Evolutionary conservation across 2,888 invertebrate species (phyloP).

Genomic region (Scaptomyza caliginosa): DNA sequence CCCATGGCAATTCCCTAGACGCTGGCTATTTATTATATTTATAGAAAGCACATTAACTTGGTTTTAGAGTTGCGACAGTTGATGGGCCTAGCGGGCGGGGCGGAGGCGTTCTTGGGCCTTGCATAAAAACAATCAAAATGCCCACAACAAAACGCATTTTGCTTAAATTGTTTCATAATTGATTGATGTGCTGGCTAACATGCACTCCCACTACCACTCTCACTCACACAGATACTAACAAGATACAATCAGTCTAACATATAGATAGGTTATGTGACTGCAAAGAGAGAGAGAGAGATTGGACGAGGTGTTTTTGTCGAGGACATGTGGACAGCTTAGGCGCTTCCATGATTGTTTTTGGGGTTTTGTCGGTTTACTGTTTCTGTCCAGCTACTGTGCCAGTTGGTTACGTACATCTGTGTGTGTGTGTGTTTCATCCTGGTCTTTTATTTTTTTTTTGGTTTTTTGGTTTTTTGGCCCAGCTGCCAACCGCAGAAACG

Average conservation of each 20-base stretch:
- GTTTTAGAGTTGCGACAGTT: slow-evolving; percentile 43
- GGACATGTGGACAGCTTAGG: slow-evolving; percentile 41
- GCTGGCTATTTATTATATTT: slow-evolving; percentile 58
- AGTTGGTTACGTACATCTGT: slow-evolving; percentile 2
- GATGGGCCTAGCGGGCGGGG: background rate
- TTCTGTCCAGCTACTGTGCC: background rate
- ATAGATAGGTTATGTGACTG: slow-evolving; percentile 3
- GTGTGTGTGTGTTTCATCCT: background rate
- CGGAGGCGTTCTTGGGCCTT: background rate
- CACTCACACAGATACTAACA: background rate
- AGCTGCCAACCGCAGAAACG: slow-evolving; percentile 64
- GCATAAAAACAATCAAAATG: slow-evolving; percentile 63
- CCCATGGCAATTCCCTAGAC: slow-evolving; percentile 38
- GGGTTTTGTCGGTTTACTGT: slow-evolving; percentile 2
- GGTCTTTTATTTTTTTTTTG: slow-evolving; percentile 9
- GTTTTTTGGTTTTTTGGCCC: slow-evolving; percentile 38
- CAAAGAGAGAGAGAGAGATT: background rate
- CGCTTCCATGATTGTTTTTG: slow-evolving; percentile 35
- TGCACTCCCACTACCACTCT: background rate
- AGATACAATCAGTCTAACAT: slow-evolving; percentile 42
- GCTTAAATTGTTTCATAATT: slow-evolving; percentile 76
- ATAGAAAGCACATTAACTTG: slow-evolving; percentile 70
- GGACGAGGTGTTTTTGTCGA: background rate
- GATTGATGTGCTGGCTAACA: slow-evolving; percentile 61
- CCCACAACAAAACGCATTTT: slow-evolving; percentile 60